Evolutionary conservation across 2,888 invertebrate genomes (phyloP).

Genomic region (Microplitis deprimator): DNA sequence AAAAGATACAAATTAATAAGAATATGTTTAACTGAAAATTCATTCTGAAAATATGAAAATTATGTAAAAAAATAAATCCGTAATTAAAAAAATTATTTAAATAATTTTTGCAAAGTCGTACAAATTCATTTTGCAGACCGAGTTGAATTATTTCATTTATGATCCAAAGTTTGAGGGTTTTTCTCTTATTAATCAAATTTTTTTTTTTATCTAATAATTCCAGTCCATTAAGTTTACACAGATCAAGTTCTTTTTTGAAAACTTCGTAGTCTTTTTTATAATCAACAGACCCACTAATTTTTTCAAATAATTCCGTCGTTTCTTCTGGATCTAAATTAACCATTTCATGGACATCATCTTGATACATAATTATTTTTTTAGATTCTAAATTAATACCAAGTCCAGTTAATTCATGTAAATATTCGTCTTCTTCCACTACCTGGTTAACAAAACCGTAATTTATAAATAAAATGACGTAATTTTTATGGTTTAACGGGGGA

Average conservation of each 20-base stretch:
- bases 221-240: conserved; percentile 95
- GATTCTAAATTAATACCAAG: not conserved
- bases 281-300: conserved; percentile 95
- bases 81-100: not conserved
- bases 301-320: conserved; percentile 94
- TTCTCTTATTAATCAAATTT: conserved; percentile 93
- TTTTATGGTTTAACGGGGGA: no score
- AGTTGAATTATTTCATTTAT: not conserved
- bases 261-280: conserved; percentile 92
- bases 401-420: not conserved
- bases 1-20: conserved; percentile 91
- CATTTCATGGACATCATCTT: conserved; percentile 96
- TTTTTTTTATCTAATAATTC: conserved; percentile 93
- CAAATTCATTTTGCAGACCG: not conserved
- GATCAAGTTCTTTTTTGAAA: conserved; percentile 88
- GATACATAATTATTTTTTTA: conserved; percentile 95
- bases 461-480: no score
- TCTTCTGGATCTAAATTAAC: conserved; percentile 99
- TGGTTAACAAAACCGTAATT: not conserved
- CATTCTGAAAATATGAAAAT: conserved; percentile 77
- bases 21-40: conserved; percentile 78
- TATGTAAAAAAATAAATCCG: not conserved
- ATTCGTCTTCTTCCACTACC: not conserved
- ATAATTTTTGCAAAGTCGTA: not conserved
- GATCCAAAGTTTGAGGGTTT: conserved; percentile 70